Evolutionary conservation across 2,113 vertebrate genomes (phyloP).

Genomic region (Atherinomorus stipes): DNA sequence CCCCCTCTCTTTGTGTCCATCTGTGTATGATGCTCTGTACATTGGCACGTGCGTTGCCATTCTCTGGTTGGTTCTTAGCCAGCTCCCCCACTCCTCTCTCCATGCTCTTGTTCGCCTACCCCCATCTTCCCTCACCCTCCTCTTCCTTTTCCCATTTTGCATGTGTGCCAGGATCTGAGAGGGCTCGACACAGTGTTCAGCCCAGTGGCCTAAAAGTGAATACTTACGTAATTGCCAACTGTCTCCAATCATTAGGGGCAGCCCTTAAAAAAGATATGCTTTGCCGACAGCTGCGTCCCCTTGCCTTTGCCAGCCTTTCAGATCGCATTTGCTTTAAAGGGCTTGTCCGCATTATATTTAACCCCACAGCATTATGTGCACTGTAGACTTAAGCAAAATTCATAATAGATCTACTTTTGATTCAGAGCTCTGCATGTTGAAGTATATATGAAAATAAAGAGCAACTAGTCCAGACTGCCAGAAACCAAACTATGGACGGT

Average conservation of each 20-base stretch:
- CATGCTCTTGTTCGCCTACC: slow-evolving; percentile 46
- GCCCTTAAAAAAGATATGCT: slow-evolving; percentile 85
- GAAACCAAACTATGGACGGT: neutral
- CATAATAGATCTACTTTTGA: slow-evolving; percentile 51
- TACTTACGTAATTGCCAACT: slow-evolving; percentile 86
- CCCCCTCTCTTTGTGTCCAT: slow-evolving; percentile 56
- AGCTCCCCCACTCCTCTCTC: slow-evolving; percentile 55
- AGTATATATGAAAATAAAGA: slow-evolving; percentile 34
- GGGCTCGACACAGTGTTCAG: slow-evolving; percentile 73
- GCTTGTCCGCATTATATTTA: slow-evolving; percentile 79
- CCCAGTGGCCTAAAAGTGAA: slow-evolving; percentile 83
- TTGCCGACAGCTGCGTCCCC: slow-evolving; percentile 84
- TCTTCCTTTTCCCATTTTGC: slow-evolving; percentile 62
- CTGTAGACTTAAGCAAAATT: slow-evolving; percentile 31
- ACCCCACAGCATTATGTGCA: slow-evolving; percentile 65
- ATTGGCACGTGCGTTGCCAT: slow-evolving; percentile 60
- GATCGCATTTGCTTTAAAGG: slow-evolving; percentile 83
- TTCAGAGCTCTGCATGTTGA: slow-evolving; percentile 37
- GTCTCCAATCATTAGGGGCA: slow-evolving; percentile 87
- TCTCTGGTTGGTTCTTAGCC: slow-evolving; percentile 63
- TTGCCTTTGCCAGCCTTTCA: slow-evolving; percentile 86
- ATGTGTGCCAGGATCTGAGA: slow-evolving; percentile 77
- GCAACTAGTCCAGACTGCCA: neutral
- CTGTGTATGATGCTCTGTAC: slow-evolving; percentile 56
- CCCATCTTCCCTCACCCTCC: slow-evolving; percentile 39